Evolutionary conservation across 2,888 invertebrate genomes (phyloP).

Genomic region (Tetramorium bicarinatum): DNA sequence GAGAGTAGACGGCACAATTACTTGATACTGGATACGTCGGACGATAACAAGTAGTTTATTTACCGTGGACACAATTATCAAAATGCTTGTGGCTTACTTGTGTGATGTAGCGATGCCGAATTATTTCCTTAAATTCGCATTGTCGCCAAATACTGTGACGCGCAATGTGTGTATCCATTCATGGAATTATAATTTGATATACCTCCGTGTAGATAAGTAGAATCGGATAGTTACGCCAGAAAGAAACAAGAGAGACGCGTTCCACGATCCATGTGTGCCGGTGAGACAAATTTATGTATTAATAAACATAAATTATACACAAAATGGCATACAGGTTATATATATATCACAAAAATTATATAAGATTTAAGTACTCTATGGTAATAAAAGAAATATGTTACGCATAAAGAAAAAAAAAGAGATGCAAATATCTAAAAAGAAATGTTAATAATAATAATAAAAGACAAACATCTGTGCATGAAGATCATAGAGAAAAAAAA

Average conservation of each 20-base stretch:
- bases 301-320: slow-evolving; percentile 76
- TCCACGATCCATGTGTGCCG: slow-evolving; percentile 67
- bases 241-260: slow-evolving; percentile 30
- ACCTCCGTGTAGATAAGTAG: slow-evolving; percentile 28
- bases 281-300: slow-evolving; percentile 72
- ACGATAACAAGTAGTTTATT: slow-evolving; percentile 36
- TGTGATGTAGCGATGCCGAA: background rate
- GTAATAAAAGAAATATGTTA: slow-evolving; percentile 75
- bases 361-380: slow-evolving; percentile 76
- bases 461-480: slow-evolving; percentile 73
- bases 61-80: background rate
- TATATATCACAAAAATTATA: slow-evolving; percentile 73
- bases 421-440: slow-evolving; percentile 77
- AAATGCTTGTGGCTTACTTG: slow-evolving; percentile 13
- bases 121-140: slow-evolving; percentile 12
- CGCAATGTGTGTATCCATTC: slow-evolving; percentile 47
- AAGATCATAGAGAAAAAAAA: slow-evolving; percentile 72
- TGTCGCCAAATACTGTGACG: slow-evolving; percentile 7
- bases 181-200: slow-evolving; percentile 40
- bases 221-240: slow-evolving; percentile 3
- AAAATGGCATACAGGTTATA: slow-evolving; percentile 77
- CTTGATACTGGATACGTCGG: slow-evolving; percentile 31
- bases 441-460: slow-evolving; percentile 69
- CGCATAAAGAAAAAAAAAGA: slow-evolving; percentile 68
- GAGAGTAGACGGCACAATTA: background rate